Conservation (phyloP, 2,113 vertebrate genomes). For the Cnemophilus loriae region DNA sequence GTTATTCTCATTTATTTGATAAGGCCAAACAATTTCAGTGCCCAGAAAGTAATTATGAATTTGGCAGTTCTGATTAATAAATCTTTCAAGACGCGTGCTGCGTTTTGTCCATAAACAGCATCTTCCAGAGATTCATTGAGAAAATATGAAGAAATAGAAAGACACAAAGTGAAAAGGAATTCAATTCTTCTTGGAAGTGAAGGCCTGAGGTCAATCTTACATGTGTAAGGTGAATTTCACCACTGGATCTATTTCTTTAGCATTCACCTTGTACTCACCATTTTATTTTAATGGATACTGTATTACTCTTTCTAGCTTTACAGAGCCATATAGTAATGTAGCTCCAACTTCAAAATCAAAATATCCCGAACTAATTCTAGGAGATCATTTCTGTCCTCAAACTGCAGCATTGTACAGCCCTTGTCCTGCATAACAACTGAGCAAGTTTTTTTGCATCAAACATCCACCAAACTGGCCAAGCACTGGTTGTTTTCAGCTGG, state of each 20-base stretch:
- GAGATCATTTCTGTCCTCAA: not conserved
- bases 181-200: not conserved
- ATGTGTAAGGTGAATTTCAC: not conserved
- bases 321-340: not conserved
- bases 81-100: slow-evolving; percentile 25
- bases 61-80: slow-evolving; percentile 55
- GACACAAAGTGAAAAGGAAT: not conserved
- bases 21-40: slow-evolving; percentile 45
- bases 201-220: not conserved
- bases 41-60: slow-evolving; percentile 57
- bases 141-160: not conserved
- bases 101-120: not conserved
- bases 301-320: not conserved
- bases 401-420: not conserved
- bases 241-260: not conserved
- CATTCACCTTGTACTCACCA: not conserved
- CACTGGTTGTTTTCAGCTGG: not conserved
- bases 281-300: not conserved
- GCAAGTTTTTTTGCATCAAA: not conserved
- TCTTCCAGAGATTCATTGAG: slow-evolving; percentile 18
- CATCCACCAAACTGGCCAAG: not conserved
- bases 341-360: not conserved
- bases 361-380: not conserved
- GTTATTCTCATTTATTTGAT: slow-evolving; percentile 36
- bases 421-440: not conserved